Evolutionary conservation across 2,113 vertebrate species (phyloP), one percentile per base, ranked within the genome.

Genomic region (Vulpes vulpes): DNA sequence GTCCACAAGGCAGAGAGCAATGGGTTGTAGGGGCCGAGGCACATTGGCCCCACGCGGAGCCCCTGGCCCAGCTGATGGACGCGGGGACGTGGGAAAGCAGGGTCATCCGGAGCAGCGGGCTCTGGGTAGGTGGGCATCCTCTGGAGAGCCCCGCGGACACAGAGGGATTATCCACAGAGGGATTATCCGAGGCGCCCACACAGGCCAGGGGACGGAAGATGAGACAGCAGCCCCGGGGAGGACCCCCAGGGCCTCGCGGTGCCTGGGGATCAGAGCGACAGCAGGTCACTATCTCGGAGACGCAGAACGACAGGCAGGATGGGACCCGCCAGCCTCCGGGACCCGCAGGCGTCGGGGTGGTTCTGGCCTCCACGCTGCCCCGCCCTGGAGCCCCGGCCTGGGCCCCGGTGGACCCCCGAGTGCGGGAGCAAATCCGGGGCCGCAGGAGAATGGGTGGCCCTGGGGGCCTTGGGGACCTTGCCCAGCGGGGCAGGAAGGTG

Each of bases 251-350:
- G 57, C 22, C 8, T 43, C 12, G 25, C 12, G 6, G 5, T 4
- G 1, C 0, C 1, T 9, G n/a, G n/a, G 3, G 1, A 4, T 2
- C 7, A 49, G 16, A 32, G 43, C 4, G 32, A 83, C 17, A n/a
- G 57, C 38, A 11, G 25, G 11, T 83, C 51, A 32, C 94, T 59
- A 32, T 43, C 12, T 82, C 65, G 38, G 43, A 84, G 65, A 86
- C 3, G 20, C 71, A 67, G 71, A 25, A n/a, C 0, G 16, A 19
- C n/a, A 83, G 67, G 55, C 64, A 55, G 5, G 9, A 59, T 1
- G 23, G 23, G 43, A 69, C 85, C 76, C 19, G 1, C 91, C 62
- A 69, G 73, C 19, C 49, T 76, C 80, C 20, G 9, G 35, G 84
- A 32, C 43, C 32, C 25, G 22, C 62, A 12, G 11, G 53, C 2